These are phyloP conservation scores for Dryobotodes eremita DNA, from an alignment of 2,888 invertebrate genomes.

Conservation along the genomic window DNA sequence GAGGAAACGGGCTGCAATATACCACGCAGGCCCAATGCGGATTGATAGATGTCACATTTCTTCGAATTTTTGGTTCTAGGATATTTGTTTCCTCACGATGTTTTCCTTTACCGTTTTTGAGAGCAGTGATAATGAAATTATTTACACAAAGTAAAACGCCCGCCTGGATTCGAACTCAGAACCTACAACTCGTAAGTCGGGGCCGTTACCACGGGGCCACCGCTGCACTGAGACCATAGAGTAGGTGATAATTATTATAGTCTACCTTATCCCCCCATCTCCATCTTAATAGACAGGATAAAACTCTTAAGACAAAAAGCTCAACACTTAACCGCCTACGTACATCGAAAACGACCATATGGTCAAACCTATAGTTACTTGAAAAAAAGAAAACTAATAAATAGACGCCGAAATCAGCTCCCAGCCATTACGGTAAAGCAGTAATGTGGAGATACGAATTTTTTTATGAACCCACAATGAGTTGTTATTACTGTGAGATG, in stretches of 20 bases:
- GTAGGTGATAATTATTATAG: conserved; percentile 12
- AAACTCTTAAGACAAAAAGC: conserved; percentile 43
- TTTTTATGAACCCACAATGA: conserved; percentile 68
- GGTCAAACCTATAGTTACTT: conserved; percentile 67
- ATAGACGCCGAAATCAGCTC: conserved; percentile 69
- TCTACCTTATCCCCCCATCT: conserved; percentile 39
- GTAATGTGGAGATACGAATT: conserved; percentile 69
- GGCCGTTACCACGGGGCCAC: too few relatives aligned
- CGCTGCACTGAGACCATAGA: too few relatives aligned
- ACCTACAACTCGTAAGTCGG: too few relatives aligned
- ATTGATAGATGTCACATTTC: too few relatives aligned
- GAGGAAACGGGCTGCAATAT: too few relatives aligned
- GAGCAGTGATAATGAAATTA: too few relatives aligned
- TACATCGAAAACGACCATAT: conserved; percentile 60
- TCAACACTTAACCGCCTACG: conserved; percentile 64
- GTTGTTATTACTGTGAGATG: conserved; percentile 68
- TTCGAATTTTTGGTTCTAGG: too few relatives aligned
- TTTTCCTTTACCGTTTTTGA: too few relatives aligned
- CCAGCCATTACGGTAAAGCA: conserved; percentile 69
- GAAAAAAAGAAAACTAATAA: conserved; percentile 68
- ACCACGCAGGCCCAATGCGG: too few relatives aligned
- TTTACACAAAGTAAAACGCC: too few relatives aligned
- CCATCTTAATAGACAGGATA: conserved; percentile 52
- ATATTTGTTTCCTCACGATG: too few relatives aligned
- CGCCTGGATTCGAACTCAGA: too few relatives aligned